These are phyloP conservation scores for Cricetomys ansorgei DNA, from an alignment of 2,113 vertebrate genomes.

Conservation along the genomic window DNA sequence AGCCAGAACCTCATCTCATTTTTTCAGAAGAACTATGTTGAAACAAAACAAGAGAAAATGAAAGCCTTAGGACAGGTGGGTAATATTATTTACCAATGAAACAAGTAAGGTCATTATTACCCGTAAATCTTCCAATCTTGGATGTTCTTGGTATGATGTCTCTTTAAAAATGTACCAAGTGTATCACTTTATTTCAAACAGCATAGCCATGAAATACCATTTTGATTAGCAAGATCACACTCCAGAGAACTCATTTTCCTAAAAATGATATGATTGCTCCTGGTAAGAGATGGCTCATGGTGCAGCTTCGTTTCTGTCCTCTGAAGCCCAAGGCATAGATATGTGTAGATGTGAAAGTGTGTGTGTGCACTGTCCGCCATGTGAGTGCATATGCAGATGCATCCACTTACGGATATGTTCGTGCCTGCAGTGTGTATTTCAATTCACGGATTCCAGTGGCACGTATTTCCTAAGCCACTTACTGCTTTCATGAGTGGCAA, in stretches of 20 bases:
- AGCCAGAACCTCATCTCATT: slow-evolving; percentile 82
- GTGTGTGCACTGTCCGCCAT: not conserved
- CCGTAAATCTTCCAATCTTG: slow-evolving; percentile 3
- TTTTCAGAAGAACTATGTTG: slow-evolving; percentile 84
- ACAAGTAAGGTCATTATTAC: not conserved
- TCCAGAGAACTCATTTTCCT: slow-evolving; percentile 45
- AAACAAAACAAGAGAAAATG: slow-evolving; percentile 86
- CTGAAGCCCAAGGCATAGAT: slow-evolving; percentile 45
- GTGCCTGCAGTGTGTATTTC: slow-evolving; percentile 18
- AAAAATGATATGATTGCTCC: slow-evolving; percentile 39
- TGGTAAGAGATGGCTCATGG: slow-evolving; percentile 61
- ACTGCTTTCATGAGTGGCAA: slow-evolving; percentile 39
- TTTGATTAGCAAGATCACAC: not conserved
- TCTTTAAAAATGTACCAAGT: slow-evolving; percentile 15
- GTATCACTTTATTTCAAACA: slow-evolving; percentile 44
- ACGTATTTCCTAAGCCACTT: slow-evolving; percentile 2
- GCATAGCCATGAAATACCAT: not conserved
- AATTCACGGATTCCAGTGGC: not conserved
- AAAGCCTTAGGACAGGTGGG: slow-evolving; percentile 82
- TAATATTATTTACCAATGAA: slow-evolving; percentile 54
- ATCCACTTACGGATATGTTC: slow-evolving; percentile 3
- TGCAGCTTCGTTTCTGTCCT: slow-evolving; percentile 74
- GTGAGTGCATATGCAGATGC: slow-evolving; percentile 30
- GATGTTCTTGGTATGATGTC: not conserved
- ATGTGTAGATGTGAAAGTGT: slow-evolving; percentile 25